Evolutionary conservation across 1,140 invertebrate genomes (phyloP), one percentile per base, ranked within the genome.

Genomic region (Spodoptera frugiperda): DNA sequence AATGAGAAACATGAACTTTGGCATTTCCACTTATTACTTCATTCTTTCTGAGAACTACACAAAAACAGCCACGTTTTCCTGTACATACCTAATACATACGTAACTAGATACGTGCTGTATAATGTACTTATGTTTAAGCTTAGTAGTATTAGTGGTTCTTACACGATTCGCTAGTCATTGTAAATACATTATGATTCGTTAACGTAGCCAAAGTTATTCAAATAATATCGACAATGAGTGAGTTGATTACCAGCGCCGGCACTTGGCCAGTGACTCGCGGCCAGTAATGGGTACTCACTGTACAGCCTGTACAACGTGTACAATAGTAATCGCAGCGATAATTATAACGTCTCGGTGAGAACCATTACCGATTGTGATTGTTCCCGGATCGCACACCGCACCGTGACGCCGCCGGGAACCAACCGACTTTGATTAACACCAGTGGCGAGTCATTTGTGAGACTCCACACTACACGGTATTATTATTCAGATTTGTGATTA

Each of bases 171-270:
- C 49, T 53, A 5, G 15, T 39, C 33, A 39, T 39, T 39, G 33
- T 39, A 39, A 39, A 39, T 39, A 8, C 33, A 14, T 25, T 12
- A n/a, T 4, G 14, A n/a, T 14, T 14, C 55, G 12, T 59, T 59
- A n/a, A 59, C 55, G n/a, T n/a, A 9, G 30, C 1, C 21, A 14
- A 15, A 33, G 11, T 30, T 59, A 59, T 59, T 59, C 25, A 59
- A 59, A 59, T 59, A 14, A 33, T n/a, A 53, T 33, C 25, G 25
- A 59, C 25, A 59, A n/a, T 33, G 25, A 59, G 55, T 59, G 55
- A n/a, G 55, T 33, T 15, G 19, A 30, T 33, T 59, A 9, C 33
- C 33, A 39, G 33, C 8, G 33, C 8, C 33, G 33, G 33, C 33
- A 39, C 33, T 39, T 10, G 33, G 33, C 0, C 33, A 39, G 33